A percentile compares a stretch with the other conserved stretches of the same genome.
phyloP scores from a whole-genome alignment of 2,888 invertebrate genomes.

The Temnothorax rugatulus region DNA sequence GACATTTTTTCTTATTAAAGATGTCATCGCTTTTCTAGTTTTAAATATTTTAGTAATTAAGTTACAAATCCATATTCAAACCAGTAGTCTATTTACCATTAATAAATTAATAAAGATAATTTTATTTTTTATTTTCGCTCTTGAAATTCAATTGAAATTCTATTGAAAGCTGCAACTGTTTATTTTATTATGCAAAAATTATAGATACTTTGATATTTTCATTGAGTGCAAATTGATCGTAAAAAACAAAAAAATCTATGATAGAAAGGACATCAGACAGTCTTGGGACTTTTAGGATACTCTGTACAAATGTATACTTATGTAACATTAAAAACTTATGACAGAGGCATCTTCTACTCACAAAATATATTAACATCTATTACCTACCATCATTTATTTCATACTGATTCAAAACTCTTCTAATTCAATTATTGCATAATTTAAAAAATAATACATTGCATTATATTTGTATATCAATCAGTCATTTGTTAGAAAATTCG shows the following conservation, averaged over 20 bases:
- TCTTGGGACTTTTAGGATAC: neutral
- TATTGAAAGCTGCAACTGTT: neutral
- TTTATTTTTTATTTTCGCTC: neutral
- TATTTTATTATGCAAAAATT: neutral
- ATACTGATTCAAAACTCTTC: neutral
- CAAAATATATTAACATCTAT: neutral
- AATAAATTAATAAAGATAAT: neutral
- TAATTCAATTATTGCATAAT: slow-evolving; percentile 4
- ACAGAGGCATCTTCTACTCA: slow-evolving; percentile 21
- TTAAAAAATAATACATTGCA: slow-evolving; percentile 22
- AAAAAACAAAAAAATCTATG: neutral
- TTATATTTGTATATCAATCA: slow-evolving; percentile 8
- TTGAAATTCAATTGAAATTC: neutral
- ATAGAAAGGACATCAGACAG: neutral
- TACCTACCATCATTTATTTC: slow-evolving; percentile 9
- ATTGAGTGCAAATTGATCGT: neutral
- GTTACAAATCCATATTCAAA: neutral
- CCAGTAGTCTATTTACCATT: neutral
- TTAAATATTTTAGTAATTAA: slow-evolving; percentile 2
- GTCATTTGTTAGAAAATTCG: slow-evolving; percentile 19
- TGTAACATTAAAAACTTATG: slow-evolving; percentile 16
- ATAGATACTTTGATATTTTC: neutral
- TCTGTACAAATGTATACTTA: neutral
- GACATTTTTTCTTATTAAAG: neutral
- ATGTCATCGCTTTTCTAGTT: neutral